phyloP scores from a whole-genome alignment of 2,888 invertebrate genomes.

The Leptura quadrifasciata region DNA sequence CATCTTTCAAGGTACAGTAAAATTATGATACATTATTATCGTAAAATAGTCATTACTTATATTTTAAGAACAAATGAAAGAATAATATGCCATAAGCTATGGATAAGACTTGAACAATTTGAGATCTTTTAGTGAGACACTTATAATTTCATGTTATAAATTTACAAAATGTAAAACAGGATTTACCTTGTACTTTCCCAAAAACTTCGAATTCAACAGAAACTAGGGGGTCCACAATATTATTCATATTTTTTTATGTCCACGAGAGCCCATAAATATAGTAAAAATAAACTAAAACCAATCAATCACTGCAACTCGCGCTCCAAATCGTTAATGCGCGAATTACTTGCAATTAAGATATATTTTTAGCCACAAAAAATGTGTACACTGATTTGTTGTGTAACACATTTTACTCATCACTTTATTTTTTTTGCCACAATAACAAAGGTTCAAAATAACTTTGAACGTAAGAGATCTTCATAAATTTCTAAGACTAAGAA shows the following conservation, averaged over 20 bases:
- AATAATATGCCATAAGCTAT: no score
- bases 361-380: conserved; percentile 52
- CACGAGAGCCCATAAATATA: background rate
- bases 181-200: conserved; percentile 93
- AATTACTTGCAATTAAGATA: conserved; percentile 38
- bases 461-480: no score
- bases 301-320: conserved; percentile 46
- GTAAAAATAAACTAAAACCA: conserved; percentile 30
- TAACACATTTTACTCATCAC: conserved; percentile 18
- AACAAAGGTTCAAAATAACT: no score
- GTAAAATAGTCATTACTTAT: no score
- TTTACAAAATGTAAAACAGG: conserved; percentile 37
- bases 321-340: conserved; percentile 41
- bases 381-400: conserved; percentile 36
- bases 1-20: background rate
- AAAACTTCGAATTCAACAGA: conserved; percentile 94
- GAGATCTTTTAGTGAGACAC: no score
- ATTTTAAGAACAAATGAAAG: no score
- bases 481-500: no score
- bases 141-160: background rate
- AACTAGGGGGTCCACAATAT: conserved; percentile 77
- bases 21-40: no score
- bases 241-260: conserved; percentile 43
- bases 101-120: no score
- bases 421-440: background rate